Evolutionary conservation across 2,888 invertebrate species (phyloP), one percentile per base, ranked within the genome.

Genomic region (Hypomecis punctinalis): DNA sequence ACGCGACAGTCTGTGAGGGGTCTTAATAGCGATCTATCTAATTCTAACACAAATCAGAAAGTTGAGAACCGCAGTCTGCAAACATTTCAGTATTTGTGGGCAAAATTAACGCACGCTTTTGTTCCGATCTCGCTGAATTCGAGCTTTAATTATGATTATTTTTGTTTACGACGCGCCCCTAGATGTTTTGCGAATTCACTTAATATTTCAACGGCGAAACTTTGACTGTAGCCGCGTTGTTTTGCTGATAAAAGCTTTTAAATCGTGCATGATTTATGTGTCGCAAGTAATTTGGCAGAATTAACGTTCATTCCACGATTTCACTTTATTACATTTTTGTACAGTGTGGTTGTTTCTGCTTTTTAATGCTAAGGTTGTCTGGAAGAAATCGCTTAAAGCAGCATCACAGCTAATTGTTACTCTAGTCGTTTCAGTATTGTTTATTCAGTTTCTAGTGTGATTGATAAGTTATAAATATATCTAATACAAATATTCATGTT

Each of bases 101-200:
- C 6, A 10, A 63, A 71, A 69, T 69, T 61, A 68, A 67, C 63
- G 63, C 60, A 48, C 57, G 58, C 67, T 65, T 67, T 67, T 67
- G 66, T 65, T 59, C 63, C 63, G 63, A 69, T 65, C 61, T 61
- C 23, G 37, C 23, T 57, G 48, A 62, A 63, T 65, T 53, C n/a
- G 58, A 49, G 46, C 37, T 67, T 67, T 67, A 59, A 67, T 67
- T 67, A 62, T 66, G 55, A 62, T 61, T 66, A 66, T 62, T 66
- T 66, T 66, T 62, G 62, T 66, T 66, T 66, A 52, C 61, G 49
- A 49, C 42, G 45, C 6, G 33, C 49, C 56, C 40, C 39, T 13
- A 35, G 63, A 62, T 62, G 62, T 63, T 57, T 59, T 59, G 36
- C 37, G 46, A 60, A 64, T 55, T 64, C 60, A 64, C 64, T 60